Evolutionary conservation across 2,797 vertebrate genomes (phyloP).

Genomic region (Silurus aristotelis): DNA sequence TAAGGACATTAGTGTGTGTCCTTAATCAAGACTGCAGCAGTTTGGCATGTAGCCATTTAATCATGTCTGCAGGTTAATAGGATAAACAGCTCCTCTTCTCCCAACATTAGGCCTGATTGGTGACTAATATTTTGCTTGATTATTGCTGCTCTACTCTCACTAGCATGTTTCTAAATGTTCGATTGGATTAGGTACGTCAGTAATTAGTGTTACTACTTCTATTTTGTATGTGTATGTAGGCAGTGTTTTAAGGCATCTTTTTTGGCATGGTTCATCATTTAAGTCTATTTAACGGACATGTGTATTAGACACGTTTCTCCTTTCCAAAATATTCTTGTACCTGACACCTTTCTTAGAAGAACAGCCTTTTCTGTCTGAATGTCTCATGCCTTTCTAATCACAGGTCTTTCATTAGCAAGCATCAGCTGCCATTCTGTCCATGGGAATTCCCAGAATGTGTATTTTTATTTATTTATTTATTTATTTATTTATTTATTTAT

Average conservation of each 20-base stretch:
- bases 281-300: background rate
- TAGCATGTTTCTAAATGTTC: background rate
- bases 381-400: conserved; percentile 40
- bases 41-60: conserved; percentile 38
- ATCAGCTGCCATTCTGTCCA: conserved; percentile 42
- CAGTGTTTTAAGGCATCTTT: background rate
- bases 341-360: conserved; percentile 16
- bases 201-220: background rate
- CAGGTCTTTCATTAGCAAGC: conserved; percentile 42
- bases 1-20: background rate
- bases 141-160: conserved; percentile 1
- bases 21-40: background rate
- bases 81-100: conserved; percentile 35
- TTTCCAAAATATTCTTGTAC: background rate
- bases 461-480: conserved; percentile 18
- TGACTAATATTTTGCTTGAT: conserved; percentile 30
- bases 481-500: conserved; percentile 1
- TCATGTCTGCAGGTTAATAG: conserved; percentile 39
- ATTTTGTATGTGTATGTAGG: background rate
- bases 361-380: conserved; percentile 16
- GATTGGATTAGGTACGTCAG: background rate
- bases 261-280: background rate
- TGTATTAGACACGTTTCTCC: background rate
- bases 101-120: conserved; percentile 28
- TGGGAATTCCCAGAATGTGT: conserved; percentile 42